A percentile compares a stretch with the other conserved stretches of the same genome.
Evolutionary conservation across 2,888 invertebrate species (phyloP).

Genomic region (Cheilosia variabilis): DNA sequence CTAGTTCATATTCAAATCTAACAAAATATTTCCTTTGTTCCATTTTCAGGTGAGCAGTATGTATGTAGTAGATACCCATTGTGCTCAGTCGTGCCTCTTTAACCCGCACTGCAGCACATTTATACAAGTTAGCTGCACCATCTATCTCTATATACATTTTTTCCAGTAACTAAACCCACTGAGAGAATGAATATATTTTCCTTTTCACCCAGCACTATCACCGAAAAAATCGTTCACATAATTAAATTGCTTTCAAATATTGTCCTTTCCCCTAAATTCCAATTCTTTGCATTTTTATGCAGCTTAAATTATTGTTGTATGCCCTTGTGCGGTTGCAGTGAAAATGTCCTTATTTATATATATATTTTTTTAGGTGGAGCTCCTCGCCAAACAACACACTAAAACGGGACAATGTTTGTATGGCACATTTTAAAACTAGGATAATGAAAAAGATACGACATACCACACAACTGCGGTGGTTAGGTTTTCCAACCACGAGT

Average conservation of each 20-base stretch:
- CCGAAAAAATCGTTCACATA: not conserved
- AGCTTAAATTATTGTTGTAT: slow-evolving; percentile 6
- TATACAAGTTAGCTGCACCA: not conserved
- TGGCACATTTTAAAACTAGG: slow-evolving; percentile 30
- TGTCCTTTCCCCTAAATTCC: not conserved
- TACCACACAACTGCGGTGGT: slow-evolving; percentile 13
- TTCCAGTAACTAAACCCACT: not conserved
- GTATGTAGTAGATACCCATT: no score
- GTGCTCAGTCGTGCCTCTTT: no score
- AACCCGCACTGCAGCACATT: no score
- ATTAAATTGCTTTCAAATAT: slow-evolving; percentile 5
- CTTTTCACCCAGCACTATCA: not conserved
- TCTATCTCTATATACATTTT: not conserved
- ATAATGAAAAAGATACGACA: slow-evolving; percentile 36
- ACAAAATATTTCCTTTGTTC: no score
- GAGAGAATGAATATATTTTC: no score
- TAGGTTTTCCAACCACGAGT: slow-evolving; percentile 1
- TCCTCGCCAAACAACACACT: slow-evolving; percentile 11
- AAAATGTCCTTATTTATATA: slow-evolving; percentile 2
- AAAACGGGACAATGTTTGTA: slow-evolving; percentile 33
- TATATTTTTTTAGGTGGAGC: not conserved
- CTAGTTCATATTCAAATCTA: no score
- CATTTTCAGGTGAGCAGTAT: no score
- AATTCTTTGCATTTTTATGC: slow-evolving; percentile 29
- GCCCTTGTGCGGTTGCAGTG: slow-evolving; percentile 32